Percentiles rank a stretch among this genome's conserved stretches.
Evolutionary conservation across 2,113 vertebrate species (phyloP).

Genomic region (Cinclus cinclus): DNA sequence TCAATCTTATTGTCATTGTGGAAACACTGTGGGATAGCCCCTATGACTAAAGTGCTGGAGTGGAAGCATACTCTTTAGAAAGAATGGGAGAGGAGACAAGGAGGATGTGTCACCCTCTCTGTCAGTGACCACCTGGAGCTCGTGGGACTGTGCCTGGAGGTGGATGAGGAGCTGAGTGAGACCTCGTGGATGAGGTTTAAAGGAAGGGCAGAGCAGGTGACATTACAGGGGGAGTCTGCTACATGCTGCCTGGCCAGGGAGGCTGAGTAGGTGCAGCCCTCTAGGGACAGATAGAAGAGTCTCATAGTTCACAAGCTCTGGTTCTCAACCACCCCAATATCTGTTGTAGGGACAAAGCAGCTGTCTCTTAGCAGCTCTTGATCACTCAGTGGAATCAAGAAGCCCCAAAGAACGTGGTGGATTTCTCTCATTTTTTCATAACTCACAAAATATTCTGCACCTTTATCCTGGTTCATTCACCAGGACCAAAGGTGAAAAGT

Average conservation of each 20-base stretch:
- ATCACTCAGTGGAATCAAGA: not conserved
- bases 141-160: not conserved
- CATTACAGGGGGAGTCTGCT: not conserved
- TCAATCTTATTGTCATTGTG: not conserved
- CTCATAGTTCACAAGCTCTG: not conserved
- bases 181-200: not conserved
- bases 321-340: not conserved
- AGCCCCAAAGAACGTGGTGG: not conserved
- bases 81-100: not conserved
- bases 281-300: not conserved
- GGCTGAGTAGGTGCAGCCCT: not conserved
- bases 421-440: not conserved
- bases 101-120: not conserved
- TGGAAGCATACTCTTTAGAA: not conserved
- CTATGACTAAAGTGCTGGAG: not conserved
- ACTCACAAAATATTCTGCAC: not conserved
- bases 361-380: not conserved
- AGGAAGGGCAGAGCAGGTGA: not conserved
- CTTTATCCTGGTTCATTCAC: not conserved
- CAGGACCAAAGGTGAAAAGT: not conserved
- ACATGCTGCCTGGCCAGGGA: not conserved
- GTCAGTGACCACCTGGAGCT: not conserved
- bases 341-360: not conserved
- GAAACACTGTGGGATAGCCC: not conserved
- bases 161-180: not conserved